Evolutionary conservation across 2,797 vertebrate genomes (phyloP), one percentile per base, ranked within the genome.

Genomic region (Scarus forsteni): DNA sequence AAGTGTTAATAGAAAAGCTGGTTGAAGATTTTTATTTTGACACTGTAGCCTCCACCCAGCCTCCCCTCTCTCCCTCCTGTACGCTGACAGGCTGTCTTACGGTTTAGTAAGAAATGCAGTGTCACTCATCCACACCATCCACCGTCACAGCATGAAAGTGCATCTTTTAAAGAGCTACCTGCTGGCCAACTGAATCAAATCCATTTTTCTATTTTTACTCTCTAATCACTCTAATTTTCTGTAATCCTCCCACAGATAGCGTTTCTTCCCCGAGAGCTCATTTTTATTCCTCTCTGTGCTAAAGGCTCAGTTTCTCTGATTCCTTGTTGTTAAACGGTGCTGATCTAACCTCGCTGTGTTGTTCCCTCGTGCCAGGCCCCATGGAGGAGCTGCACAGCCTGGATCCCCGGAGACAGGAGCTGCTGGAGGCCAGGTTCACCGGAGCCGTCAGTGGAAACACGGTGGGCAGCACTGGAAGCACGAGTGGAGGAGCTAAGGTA

Each of bases 301-400:
- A 39, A 12, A 12, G 5, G 52, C 56, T 35, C 36, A 40, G 1
- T 50, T 3, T 34, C 57, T 69, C 46, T 42, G 10, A 45, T 35
- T 56, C 36, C 6, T 57, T 63, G 36, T 45, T 19, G 6, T 19
- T 63, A 7, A 16, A n/a, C 60, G 51, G 7, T 7, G 19, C 57
- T 46, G 52, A 60, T 70, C 15, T 52, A 57, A 53, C 52, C 35
- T 38, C 35, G 15, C 67, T 52, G 16, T 71, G 63, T 52, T 40
- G 16, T 50, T 40, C 60, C 43, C 3, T 80, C 18, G 0, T 44
- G 16, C 27, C 88, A 97, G 96, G 94, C 95, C 96, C 96, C 85
- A 99, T 99, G 98, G 98, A 99, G 93, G 98, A 99, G 87, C 96
- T 99, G 95, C 97, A 99, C 89, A 99, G 97, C 92, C 92, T 99